phyloP scores from a whole-genome alignment of 2,797 vertebrate species.

The Denticeps clupeoides region DNA sequence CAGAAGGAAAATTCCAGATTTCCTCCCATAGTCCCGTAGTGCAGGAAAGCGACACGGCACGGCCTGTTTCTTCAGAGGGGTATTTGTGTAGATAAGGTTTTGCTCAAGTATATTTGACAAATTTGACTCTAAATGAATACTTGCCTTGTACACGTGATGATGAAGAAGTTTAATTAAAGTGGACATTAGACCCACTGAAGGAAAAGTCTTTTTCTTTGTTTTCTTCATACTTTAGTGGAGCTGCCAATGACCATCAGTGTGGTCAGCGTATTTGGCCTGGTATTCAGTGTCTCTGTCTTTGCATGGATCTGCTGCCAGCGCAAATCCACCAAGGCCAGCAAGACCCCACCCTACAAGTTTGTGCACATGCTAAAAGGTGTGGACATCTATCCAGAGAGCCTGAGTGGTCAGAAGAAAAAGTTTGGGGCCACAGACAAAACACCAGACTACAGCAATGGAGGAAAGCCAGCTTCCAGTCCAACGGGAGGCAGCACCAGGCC shows the following conservation, averaged over 20 bases:
- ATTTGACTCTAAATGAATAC: too few relatives aligned
- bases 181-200: too few relatives aligned
- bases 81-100: too few relatives aligned
- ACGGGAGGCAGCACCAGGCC: conserved; percentile 40
- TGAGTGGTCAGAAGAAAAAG: conserved; percentile 80
- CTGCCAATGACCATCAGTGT: conserved; percentile 83
- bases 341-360: conserved; percentile 92
- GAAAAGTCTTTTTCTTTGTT: conserved; percentile 24
- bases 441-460: conserved; percentile 34
- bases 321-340: conserved; percentile 84
- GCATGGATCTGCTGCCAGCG: conserved; percentile 98
- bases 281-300: conserved; percentile 90
- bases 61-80: too few relatives aligned
- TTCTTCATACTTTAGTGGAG: conserved; percentile 61
- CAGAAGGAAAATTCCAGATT: conserved; percentile 34
- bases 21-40: too few relatives aligned
- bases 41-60: too few relatives aligned
- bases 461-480: conserved; percentile 55
- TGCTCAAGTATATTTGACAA: too few relatives aligned
- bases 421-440: conserved; percentile 69
- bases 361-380: conserved; percentile 97
- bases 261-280: conserved; percentile 87
- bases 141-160: too few relatives aligned
- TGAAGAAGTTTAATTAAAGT: neutral
- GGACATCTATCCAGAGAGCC: conserved; percentile 91